Conservation (phyloP, 1,140 invertebrate genomes). For the Goniozus legneri region DNA sequence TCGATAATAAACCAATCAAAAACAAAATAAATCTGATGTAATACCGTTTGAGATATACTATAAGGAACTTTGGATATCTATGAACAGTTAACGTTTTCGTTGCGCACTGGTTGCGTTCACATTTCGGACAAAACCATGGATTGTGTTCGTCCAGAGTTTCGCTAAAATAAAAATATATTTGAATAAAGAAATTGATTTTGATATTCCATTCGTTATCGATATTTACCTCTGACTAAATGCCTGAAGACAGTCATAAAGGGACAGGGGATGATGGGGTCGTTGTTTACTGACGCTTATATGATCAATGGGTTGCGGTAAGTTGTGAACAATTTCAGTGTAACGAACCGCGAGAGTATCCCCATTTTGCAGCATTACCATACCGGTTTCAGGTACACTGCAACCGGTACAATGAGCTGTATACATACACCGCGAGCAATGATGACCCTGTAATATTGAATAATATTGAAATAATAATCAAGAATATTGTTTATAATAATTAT, state of each 20-base stretch:
- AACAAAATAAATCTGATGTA: conserved; percentile 4
- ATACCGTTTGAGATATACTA: conserved; percentile 70
- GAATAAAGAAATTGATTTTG: background rate
- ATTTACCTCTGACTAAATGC: conserved; percentile 66
- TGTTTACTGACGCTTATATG: conserved; percentile 51
- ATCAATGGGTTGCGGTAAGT: conserved; percentile 36
- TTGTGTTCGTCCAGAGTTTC: conserved; percentile 68
- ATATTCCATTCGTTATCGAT: background rate
- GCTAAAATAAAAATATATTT: conserved; percentile 45
- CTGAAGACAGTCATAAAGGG: conserved; percentile 65
- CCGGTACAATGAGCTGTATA: conserved; percentile 62
- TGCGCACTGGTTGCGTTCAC: conserved; percentile 65
- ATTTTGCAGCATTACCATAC: conserved; percentile 55
- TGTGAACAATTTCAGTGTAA: conserved; percentile 45
- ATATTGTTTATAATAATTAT: background rate
- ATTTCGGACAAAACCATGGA: conserved; percentile 70
- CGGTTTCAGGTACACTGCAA: conserved; percentile 56
- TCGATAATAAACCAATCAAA: too few species aligned
- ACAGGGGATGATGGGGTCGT: conserved; percentile 54
- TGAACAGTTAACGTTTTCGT: conserved; percentile 70
- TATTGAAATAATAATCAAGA: conserved; percentile 16
- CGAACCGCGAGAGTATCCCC: conserved; percentile 62
- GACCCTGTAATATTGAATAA: conserved; percentile 61
- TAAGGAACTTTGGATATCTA: conserved; percentile 67
- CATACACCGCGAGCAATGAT: conserved; percentile 63